Evolutionary conservation across 2,888 invertebrate species (phyloP), one percentile per base, ranked within the genome.

Genomic region (Ditula angustiorana): DNA sequence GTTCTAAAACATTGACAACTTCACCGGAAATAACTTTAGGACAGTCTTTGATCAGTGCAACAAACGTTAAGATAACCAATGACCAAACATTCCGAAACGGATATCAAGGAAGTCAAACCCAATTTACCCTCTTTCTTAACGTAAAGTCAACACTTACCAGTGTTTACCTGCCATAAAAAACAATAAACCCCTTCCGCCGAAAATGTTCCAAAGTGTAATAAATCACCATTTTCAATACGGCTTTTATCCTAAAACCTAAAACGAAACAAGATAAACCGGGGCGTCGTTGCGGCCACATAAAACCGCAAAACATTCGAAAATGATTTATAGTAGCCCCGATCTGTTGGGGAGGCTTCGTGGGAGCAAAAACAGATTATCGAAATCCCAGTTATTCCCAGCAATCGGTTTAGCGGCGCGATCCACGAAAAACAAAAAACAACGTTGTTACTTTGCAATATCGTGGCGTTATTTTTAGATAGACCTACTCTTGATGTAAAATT

Each of bases 291-390:
- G 86, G 86, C 85, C 83, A 79, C 79, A 85, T 85, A 86, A 88
- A 90, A 85, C 87, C 84, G 79, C 83, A 85, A 87, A 90, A 87
- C 85, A 86, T 85, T 86, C 81, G 79, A 85, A 87, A 87, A 90
- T 90, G 88, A 90, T 90, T 88, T 88, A 90, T 87, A 84, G 84
- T 81, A 77, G 76, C 74, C 78, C 77, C 86, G 85, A 86, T 90
- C 85, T 86, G 88, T 83, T 83, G 75, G n/a, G n/a, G 80, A 82
- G 82, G 84, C 81, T 85, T 82, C 77, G 82, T 76, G 81, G 77
- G 82, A 76, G 80, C 82, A 87, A 88, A 87, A 90, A 89, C 87
- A 89, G 87, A 88, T 90, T 89, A 90, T 88, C 84, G 82, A 80
- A 85, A 86, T 85, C 83, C 87, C 80, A 80, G 85, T 83, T 85